Conservation (phyloP, 2,888 invertebrate genomes). For the Melinopterus prodromus region DNA sequence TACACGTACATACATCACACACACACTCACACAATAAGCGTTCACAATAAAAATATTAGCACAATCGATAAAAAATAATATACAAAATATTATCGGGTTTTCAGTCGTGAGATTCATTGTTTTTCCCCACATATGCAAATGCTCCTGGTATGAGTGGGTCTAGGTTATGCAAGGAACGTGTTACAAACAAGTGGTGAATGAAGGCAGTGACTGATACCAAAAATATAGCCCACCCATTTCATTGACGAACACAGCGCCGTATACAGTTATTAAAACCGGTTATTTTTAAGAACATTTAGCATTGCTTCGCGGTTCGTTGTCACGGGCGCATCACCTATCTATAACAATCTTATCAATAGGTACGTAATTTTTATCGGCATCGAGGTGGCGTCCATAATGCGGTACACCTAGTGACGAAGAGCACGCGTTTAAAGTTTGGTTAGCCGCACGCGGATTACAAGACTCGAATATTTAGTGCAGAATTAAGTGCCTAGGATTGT, state of each 20-base stretch:
- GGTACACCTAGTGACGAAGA: neutral
- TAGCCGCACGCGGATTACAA: no score
- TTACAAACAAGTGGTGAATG: neutral
- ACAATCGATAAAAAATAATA: neutral
- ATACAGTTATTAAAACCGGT: neutral
- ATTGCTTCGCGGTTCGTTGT: neutral
- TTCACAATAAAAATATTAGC: no score
- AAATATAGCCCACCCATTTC: slow-evolving; percentile 4
- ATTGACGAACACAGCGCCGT: neutral
- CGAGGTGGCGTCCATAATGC: neutral
- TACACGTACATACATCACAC: neutral
- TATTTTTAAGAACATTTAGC: neutral
- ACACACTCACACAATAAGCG: no score
- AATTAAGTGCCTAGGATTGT: neutral
- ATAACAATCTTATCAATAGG: neutral
- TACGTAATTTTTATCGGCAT: neutral
- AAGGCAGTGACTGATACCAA: neutral
- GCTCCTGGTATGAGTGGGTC: neutral
- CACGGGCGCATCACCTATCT: neutral
- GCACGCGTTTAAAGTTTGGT: neutral
- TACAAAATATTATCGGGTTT: neutral
- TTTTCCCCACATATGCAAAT: slow-evolving; percentile 4
- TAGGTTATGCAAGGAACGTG: neutral
- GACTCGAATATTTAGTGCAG: neutral
- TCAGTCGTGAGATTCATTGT: neutral